Conservation (phyloP, 2,797 vertebrate genomes). For the Sorex maritimensis region DNA sequence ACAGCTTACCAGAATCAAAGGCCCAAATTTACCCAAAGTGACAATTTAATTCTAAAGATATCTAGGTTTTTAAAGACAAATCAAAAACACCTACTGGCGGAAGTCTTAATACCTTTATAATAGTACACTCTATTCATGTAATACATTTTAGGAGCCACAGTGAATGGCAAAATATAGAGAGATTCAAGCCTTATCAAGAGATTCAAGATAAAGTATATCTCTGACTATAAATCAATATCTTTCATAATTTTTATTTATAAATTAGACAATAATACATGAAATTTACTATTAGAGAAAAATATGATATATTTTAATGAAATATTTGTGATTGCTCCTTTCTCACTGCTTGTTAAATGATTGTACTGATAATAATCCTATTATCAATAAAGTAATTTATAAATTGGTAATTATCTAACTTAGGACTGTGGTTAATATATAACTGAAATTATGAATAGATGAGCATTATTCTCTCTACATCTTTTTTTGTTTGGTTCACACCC, state of each 20-base stretch:
- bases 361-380: no score
- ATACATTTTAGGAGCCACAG: background rate
- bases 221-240: background rate
- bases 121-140: background rate
- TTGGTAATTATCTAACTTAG: no score
- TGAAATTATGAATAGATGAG: no score
- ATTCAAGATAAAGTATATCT: background rate
- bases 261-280: background rate
- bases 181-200: background rate
- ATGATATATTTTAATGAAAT: no score
- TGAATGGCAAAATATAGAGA: background rate
- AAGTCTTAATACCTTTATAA: background rate
- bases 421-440: no score
- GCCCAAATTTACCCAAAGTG: slow-evolving; percentile 10
- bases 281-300: no score
- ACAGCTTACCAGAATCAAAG: slow-evolving; percentile 31
- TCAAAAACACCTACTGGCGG: background rate
- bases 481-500: no score
- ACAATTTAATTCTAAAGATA: background rate
- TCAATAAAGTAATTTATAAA: no score
- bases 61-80: slow-evolving; percentile 23
- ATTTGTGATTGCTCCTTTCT: no score
- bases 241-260: background rate
- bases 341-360: no score
- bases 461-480: no score